Base-by-base conservation (phyloP, 2,888 invertebrate species). In the Aproaerema taeniolella region DNA sequence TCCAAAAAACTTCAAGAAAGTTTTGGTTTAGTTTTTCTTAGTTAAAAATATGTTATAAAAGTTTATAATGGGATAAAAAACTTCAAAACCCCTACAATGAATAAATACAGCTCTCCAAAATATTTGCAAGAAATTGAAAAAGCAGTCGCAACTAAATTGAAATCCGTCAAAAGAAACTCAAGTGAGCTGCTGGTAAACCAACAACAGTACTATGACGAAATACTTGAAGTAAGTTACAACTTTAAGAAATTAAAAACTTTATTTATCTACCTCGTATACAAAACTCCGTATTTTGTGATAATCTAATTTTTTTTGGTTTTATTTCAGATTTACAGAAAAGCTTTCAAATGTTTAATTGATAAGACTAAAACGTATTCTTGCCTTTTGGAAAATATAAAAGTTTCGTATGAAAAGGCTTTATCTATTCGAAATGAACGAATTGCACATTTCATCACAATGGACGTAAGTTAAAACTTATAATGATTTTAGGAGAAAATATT, bases 331-430 rank as follows among this genome's bases (percentile, higher is more conserved):
- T 83, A 77, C 49, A 64, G 58, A 52, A 68, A 77, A 46, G 85
- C 76, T 8, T 80, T 86, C 43, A 52, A 52, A 12, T 52, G 50
- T 8, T 53, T 88, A 29, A 73, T 85, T 32, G 43, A 62, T 8
- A 63, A 60, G 39, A 62, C 81, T 31, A 49, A 69, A 4, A 83
- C 85, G 1, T 75, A 71, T 50, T 73, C 81, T 12, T 58, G 55
- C 20, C 55, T 86, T 28, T 55, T 88, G 1, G 48, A 32, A 20
- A 58, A 74, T 41, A 78, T 87, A 14, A 83, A 76, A 59, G 55
- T 52, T 38, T 72, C 81, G 0, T 88, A 87, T 43, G 85, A 87
- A 45, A 61, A 66, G 39, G 62, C 85, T 10, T 44, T 88, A 34
- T 38, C 49, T 12, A 55, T 82, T 36, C 62, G 87, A 47, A 62